These are phyloP conservation scores for Plotosus lineatus DNA, from an alignment of 2,113 vertebrate species.

Conservation along the genomic window DNA sequence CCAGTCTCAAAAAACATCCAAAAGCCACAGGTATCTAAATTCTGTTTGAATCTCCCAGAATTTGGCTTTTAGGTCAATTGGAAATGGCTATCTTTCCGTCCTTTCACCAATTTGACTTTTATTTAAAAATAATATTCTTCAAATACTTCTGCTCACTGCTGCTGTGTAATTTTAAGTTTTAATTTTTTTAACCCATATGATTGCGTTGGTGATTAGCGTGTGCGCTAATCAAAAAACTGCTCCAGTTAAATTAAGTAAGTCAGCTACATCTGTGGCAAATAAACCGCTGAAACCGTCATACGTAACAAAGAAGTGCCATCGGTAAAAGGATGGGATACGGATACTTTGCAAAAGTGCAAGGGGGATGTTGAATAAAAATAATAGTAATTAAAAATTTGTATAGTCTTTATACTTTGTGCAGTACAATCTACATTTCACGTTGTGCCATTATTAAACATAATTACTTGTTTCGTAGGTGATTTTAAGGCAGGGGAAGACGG, in stretches of 20 bases:
- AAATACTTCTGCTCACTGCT: neutral
- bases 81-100: neutral
- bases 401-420: neutral
- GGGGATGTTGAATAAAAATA: neutral
- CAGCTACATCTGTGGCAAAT: neutral
- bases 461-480: conserved; percentile 69
- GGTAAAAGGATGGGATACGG: neutral
- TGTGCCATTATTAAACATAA: neutral
- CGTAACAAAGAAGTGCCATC: neutral
- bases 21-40: no score
- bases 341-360: neutral
- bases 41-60: no score
- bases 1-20: no score
- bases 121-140: neutral
- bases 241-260: neutral
- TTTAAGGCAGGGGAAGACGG: conserved; percentile 84
- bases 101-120: neutral
- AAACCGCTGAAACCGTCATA: no score
- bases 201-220: neutral
- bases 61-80: neutral
- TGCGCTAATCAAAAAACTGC: neutral
- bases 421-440: neutral
- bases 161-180: neutral
- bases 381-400: no score
- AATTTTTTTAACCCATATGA: neutral